Base-by-base conservation (phyloP, 2,113 vertebrate genomes). In the Phyllostomus discolor region DNA sequence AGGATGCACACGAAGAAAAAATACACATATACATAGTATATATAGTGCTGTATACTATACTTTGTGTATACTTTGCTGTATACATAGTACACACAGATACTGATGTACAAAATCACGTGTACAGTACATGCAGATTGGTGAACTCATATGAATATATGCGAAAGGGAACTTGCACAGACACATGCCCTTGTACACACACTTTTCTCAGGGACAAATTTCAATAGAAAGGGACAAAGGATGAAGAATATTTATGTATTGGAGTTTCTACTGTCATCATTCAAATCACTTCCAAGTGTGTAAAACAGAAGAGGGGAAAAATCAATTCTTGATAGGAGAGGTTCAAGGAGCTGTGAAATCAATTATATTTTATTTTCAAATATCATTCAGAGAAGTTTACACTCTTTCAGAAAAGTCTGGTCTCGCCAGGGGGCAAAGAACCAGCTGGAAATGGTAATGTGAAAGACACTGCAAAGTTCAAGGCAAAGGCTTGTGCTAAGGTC, bases 301-400 rank as follows among this genome's bases (percentile, higher is more conserved):
- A 92, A 98, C 75, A 96, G 83, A 84, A 54, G 78, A 46, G 28
- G 46, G 1, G 4, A 41, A 50, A 88, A 94, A 96, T 97, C 88
- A 95, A 90, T 97, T 97, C 2, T 11, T 97, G 46, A 95, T 98
- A 80, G 79, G 46, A 75, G 73, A 97, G 83, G 52, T 38, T 96
- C 80, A 97, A 85, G 97, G 95, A 98, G 72, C 91, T 97, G 95
- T 94, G 97, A 98, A 95, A 96, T 97, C 96, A 95, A 94, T 91
- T 97, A 95, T 91, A 89, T 95, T 97, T 97, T 96, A 97, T 98
- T 98, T 97, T 92, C 81, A 95, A 96, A 97, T 95, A 97, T 96
- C 93, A 95, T 94, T 95, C 87, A 93, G 75, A 97, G 79, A 90
- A 95, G 91, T 87, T 87, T 97, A 96, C 69, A 91, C 67, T 96